These are phyloP conservation scores for Polia nebulosa DNA, from an alignment of 2,888 invertebrate species.

Conservation along the genomic window DNA sequence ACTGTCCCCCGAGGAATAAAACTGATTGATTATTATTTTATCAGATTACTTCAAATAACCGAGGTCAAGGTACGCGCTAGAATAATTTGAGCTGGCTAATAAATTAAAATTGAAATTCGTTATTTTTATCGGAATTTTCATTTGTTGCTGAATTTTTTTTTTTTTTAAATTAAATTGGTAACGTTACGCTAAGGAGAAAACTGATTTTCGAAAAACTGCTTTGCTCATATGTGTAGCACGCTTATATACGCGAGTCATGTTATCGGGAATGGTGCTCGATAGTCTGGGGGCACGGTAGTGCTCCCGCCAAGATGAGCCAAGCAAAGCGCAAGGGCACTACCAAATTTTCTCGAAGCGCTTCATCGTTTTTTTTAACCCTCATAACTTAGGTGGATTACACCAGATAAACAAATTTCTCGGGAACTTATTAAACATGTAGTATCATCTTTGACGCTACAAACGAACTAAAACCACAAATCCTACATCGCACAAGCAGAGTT, in stretches of 20 bases:
- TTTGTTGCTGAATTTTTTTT: not conserved
- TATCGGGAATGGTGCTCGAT: not conserved
- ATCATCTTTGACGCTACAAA: too few species aligned
- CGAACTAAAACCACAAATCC: too few species aligned
- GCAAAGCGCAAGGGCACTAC: too few species aligned
- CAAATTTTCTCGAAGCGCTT: too few species aligned
- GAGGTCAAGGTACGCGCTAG: not conserved
- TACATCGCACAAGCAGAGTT: too few species aligned
- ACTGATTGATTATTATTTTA: slow-evolving; percentile 51
- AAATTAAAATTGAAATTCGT: slow-evolving; percentile 22
- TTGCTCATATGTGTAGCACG: not conserved
- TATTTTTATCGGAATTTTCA: not conserved
- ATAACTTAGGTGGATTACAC: too few species aligned
- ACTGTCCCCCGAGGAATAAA: slow-evolving; percentile 39
- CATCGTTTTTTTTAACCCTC: too few species aligned
- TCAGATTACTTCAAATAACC: slow-evolving; percentile 29
- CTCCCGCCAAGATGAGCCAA: too few species aligned
- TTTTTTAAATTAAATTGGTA: not conserved
- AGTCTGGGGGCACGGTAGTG: too few species aligned
- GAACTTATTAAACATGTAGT: too few species aligned
- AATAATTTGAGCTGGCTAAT: slow-evolving; percentile 25
- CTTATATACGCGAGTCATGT: too few species aligned
- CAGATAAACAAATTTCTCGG: too few species aligned
- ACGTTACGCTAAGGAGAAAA: not conserved
- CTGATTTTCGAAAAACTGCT: not conserved